Evolutionary conservation across 2,888 invertebrate genomes (phyloP), one percentile per base, ranked within the genome.

Genomic region (Drosophila mettleri): DNA sequence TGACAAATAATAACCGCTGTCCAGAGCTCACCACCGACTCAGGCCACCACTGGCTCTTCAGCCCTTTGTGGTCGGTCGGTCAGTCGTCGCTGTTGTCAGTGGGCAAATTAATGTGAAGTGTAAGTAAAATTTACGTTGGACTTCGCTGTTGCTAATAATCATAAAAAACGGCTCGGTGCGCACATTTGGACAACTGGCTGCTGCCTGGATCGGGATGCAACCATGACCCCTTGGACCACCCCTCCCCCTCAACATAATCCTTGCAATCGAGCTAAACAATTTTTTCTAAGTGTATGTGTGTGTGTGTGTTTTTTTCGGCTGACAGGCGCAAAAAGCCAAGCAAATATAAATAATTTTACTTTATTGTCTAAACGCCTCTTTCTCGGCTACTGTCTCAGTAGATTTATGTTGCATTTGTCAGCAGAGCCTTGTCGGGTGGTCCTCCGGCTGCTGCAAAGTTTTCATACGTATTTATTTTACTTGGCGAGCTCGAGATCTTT

Each of bases 51-150:
- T 9, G 20, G 43, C 49, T 2, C 53, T 27, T 43, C 60, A 45
- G 34, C 43, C 33, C 71, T 38, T 48, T 33, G 38, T 48, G 16
- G 27, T 43, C 41, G 41, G 29, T n/a, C n/a, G n/a, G n/a, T n/a
- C n/a, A n/a, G 24, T 24, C 29, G 48, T 62, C n/a, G 48, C 52
- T 33, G 66, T 69, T 74, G 80, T 73, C 83, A 65, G 64, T 81
- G 69, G 66, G 66, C 74, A 82, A 85, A 85, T 85, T 51, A 73
- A 82, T 85, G 88, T 87, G 80, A 84, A 77, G 83, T 84, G 83
- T 86, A 84, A 84, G 87, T 86, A 81, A 84, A 86, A 84, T 84
- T 84, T 84, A 84, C 83, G 87, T 64, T 63, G 72, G 69, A 76
- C 57, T 49, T 71, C 27, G 49, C 49, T 41, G 69, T 52, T 63